Conservation (phyloP, 1,140 invertebrate genomes). For the Listronotus oregonensis region DNA sequence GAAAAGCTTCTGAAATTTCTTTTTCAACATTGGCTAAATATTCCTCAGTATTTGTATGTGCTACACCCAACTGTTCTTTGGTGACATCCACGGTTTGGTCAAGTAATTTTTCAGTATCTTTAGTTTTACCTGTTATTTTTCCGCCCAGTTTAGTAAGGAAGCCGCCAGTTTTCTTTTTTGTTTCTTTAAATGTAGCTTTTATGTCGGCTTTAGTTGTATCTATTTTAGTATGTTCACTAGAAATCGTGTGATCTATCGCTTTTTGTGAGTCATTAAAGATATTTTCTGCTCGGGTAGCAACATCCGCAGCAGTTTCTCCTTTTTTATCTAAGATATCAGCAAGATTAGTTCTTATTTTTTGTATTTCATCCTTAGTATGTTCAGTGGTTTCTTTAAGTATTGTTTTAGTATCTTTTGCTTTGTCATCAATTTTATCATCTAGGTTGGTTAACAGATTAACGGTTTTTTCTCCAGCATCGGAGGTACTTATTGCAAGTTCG, state of each 20-base stretch:
- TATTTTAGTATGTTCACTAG: neutral
- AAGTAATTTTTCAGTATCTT: constrained; percentile 29
- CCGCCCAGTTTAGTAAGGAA: constrained; percentile 14
- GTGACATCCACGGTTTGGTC: too few relatives aligned
- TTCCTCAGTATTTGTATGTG: too few relatives aligned
- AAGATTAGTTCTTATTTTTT: neutral
- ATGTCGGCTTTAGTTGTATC: too few relatives aligned
- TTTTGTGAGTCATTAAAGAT: too few relatives aligned
- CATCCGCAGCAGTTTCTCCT: too few relatives aligned
- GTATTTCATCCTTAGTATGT: neutral
- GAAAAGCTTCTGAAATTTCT: neutral
- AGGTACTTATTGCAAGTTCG: too few relatives aligned
- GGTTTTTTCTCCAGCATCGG: too few relatives aligned
- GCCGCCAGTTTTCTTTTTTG: constrained; percentile 9
- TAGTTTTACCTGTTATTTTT: constrained; percentile 19
- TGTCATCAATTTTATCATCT: too few relatives aligned
- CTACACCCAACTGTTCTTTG: too few relatives aligned
- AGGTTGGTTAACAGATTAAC: too few relatives aligned
- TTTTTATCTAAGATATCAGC: neutral
- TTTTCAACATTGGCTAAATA: neutral
- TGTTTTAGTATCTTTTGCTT: neutral
- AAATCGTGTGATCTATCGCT: too few relatives aligned
- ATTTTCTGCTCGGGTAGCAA: too few relatives aligned
- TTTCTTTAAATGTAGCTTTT: neutral
- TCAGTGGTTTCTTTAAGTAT: neutral